Evolutionary conservation across 2,797 vertebrate species (phyloP).

Genomic region (Eleutherodactylus coqui): DNA sequence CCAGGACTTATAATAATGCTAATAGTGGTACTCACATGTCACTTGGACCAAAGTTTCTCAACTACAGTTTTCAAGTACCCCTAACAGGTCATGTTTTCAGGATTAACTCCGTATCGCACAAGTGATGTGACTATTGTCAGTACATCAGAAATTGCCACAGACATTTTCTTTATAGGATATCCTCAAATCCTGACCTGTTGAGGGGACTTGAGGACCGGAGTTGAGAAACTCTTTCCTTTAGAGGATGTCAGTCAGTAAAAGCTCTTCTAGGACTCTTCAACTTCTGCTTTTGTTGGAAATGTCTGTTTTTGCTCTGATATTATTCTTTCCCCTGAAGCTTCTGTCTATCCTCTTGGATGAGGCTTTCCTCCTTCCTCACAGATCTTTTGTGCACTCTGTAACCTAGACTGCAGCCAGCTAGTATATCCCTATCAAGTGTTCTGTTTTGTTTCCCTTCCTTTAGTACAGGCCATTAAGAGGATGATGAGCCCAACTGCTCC

Average conservation of each 20-base stretch:
- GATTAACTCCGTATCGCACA: too few species aligned
- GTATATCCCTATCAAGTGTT: slow-evolving; percentile 35
- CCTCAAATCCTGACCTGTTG: too few species aligned
- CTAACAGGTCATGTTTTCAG: too few species aligned
- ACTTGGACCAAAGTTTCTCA: too few species aligned
- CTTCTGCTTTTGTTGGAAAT: neutral
- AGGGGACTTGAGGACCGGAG: too few species aligned
- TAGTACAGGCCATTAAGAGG: slow-evolving; percentile 92
- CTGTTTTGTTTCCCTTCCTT: slow-evolving; percentile 63
- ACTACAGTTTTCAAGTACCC: too few species aligned
- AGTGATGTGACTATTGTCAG: too few species aligned
- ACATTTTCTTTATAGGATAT: too few species aligned
- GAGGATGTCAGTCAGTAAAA: slow-evolving; percentile 6
- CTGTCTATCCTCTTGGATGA: neutral
- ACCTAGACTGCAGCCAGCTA: neutral
- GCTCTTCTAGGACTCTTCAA: neutral
- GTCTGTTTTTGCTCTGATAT: neutral
- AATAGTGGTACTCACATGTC: too few species aligned
- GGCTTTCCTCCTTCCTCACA: neutral
- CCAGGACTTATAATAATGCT: neutral
- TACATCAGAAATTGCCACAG: too few species aligned
- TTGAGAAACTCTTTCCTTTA: too few species aligned
- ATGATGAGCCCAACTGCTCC: slow-evolving; percentile 93
- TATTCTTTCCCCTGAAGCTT: neutral
- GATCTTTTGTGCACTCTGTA: neutral